Conservation (phyloP, 2,113 vertebrate genomes). For the Melozone crissalis region DNA sequence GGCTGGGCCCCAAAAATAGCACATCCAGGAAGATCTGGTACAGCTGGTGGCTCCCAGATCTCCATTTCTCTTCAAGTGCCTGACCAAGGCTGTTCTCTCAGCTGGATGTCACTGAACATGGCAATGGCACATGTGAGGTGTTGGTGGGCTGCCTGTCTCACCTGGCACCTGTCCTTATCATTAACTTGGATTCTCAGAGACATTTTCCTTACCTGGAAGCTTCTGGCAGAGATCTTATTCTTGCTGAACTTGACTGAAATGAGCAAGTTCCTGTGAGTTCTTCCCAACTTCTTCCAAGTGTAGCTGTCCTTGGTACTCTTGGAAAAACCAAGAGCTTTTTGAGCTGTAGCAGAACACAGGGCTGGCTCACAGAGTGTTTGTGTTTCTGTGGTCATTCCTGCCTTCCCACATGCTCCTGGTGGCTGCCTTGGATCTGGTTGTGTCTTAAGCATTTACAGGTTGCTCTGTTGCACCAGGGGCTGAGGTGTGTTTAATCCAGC, state of each 20-base stretch:
- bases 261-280: background rate
- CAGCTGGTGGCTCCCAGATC: background rate
- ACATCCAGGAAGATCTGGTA: background rate
- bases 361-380: background rate
- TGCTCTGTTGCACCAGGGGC: background rate
- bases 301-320: background rate
- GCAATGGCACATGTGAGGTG: background rate
- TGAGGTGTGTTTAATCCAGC: background rate
- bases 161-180: background rate
- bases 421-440: background rate
- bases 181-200: background rate
- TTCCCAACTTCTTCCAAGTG: background rate
- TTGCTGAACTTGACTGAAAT: background rate
- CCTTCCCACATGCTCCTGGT: rapidly evolving
- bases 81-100: background rate
- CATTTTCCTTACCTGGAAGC: background rate
- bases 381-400: background rate
- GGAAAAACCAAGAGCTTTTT: background rate
- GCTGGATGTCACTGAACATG: rapidly evolving
- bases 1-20: background rate
- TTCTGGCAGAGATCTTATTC: background rate
- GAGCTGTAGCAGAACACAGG: too few species aligned
- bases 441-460: background rate
- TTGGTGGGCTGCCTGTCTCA: background rate
- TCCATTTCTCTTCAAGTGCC: background rate